Evolutionary conservation across 2,888 invertebrate genomes (phyloP), one percentile per base, ranked within the genome.

Genomic region (Phania funesta): DNA sequence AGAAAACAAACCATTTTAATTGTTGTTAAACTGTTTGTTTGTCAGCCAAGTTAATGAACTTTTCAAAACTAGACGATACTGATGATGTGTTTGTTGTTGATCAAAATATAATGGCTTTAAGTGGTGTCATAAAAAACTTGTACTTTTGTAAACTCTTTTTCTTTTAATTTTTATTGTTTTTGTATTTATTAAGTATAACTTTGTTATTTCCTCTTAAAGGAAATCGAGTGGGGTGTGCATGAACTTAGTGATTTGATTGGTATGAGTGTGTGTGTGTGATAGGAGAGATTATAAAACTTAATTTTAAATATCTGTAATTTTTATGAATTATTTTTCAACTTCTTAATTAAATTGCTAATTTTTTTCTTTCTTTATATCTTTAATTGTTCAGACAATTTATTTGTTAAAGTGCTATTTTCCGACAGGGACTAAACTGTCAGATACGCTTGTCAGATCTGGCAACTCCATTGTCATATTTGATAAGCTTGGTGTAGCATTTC

Each of bases 31-130:
- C 35, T 48, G 67, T 56, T 65, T 65, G 11, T 48, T 44, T 44
- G 24, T 38, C 22, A 32, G 24, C n/a, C 24, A 60, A 76, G 76
- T 68, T 76, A 76, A 52, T 58, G 76, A 76, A 76, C 76, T 76
- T 76, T 76, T 22, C 29, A 56, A 29, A 67, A 67, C 29, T 76
- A 67, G 67, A 75, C 48, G 38, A 76, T 52, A 16, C 13, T 18
- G 32, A 32, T n/a, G 18, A 32, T 32, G 50, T 18, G 9, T 9
- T 35, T 46, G 38, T 44, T 56, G 9, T 22, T 54, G 32, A 64
- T 54, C 32, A 35, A 64, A 64, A 74, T 64, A 18, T 54, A 52
- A 64, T 64, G 41, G 54, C 46, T 46, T 62, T 29, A 64, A 65
- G 64, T 56, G 64, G 64, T 64, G 54, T 46, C 74, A 64, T 20